Percentiles rank a stretch among this genome's conserved stretches.
phyloP scores from a whole-genome alignment of 1,140 invertebrate species.

The Pseudomyrmex gracilis region DNA sequence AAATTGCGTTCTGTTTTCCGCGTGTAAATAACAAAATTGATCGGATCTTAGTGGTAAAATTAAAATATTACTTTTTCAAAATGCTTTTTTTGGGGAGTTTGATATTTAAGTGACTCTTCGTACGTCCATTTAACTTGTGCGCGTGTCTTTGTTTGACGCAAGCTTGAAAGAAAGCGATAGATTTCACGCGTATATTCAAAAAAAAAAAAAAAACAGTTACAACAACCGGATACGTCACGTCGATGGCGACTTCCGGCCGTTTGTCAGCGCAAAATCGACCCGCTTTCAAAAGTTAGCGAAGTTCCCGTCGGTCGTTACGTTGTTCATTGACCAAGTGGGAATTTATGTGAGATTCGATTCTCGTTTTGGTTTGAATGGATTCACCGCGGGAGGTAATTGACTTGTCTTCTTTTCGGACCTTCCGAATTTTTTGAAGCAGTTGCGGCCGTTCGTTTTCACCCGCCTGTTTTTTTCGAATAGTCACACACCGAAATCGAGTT shows the following conservation, averaged over 20 bases:
- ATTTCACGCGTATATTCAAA: background rate
- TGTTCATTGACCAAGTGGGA: background rate
- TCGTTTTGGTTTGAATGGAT: conserved; percentile 33
- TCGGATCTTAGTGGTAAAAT: background rate
- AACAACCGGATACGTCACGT: background rate
- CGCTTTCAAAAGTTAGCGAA: conserved; percentile 50
- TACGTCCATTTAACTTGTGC: too few relatives aligned
- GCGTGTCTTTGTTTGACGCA: background rate
- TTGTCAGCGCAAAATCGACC: conserved; percentile 29
- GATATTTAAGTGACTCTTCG: background rate
- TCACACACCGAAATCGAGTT: too few relatives aligned
- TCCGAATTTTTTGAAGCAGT: too few relatives aligned
- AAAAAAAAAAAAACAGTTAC: conserved; percentile 28
- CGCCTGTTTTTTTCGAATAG: too few relatives aligned
- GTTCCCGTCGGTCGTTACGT: conserved; percentile 39
- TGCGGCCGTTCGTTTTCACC: too few relatives aligned
- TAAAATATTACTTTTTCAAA: background rate
- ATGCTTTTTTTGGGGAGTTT: background rate
- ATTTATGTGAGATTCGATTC: conserved; percentile 46
- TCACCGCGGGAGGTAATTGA: conserved; percentile 24
- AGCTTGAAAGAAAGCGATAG: background rate
- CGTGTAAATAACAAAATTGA: background rate
- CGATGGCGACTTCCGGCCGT: conserved; percentile 33
- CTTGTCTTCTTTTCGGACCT: conserved; percentile 25
- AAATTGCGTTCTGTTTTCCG: background rate